phyloP scores from a whole-genome alignment of 2,888 invertebrate species.

The Plebejus argus region DNA sequence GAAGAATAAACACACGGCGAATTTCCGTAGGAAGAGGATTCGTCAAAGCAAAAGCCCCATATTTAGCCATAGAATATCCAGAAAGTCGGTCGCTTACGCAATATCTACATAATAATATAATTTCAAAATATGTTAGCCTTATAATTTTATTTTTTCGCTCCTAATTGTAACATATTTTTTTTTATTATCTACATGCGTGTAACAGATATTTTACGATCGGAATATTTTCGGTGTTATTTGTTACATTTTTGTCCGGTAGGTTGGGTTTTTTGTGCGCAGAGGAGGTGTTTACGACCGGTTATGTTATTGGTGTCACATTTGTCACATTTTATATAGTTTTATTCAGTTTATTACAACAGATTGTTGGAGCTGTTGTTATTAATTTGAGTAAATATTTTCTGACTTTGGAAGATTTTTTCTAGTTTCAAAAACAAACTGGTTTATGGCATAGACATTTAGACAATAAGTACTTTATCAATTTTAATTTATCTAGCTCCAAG shows the following conservation, averaged over 20 bases:
- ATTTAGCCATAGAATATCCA: conserved; percentile 58
- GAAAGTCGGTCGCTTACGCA: not conserved
- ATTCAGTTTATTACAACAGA: not conserved
- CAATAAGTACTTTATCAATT: not conserved
- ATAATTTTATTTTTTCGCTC: not conserved
- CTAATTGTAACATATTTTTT: not conserved
- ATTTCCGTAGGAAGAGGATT: conserved; percentile 46
- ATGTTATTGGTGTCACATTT: not conserved
- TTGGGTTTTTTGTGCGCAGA: conserved; percentile 8
- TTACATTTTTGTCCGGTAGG: not conserved
- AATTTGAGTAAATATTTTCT: not conserved
- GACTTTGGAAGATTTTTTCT: not conserved
- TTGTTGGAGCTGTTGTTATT: not conserved
- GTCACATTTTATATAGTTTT: not conserved
- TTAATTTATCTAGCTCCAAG: not conserved
- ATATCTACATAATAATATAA: not conserved
- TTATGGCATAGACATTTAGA: not conserved
- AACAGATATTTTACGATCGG: not conserved
- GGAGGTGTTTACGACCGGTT: conserved; percentile 10
- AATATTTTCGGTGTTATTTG: conserved; percentile 18
- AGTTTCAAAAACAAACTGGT: not conserved
- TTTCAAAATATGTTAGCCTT: not conserved
- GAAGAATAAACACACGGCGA: not conserved
- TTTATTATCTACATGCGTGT: not conserved
- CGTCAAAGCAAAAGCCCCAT: conserved; percentile 61